Base-by-base conservation (phyloP, 92 coral and sea anemone species). In the Epizoanthus rinbou region DNA sequence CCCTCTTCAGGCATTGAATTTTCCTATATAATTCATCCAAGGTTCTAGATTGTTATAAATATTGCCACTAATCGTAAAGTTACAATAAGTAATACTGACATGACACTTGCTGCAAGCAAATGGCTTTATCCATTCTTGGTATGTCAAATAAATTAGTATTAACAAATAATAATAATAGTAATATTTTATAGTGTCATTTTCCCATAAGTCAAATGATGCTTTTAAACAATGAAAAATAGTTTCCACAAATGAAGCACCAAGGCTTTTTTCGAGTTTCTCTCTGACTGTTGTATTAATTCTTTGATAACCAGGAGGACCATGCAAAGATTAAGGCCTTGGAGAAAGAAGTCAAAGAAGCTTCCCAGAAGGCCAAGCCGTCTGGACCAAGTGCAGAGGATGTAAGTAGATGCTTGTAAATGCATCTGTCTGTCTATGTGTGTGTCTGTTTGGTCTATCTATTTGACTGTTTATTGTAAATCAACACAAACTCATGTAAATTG, bases 341-440 rank as follows among this genome's bases (percentile, higher is more conserved):
- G 62, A 97, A 97, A 73, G 99, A 97, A 37, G 84, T 94, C 45
- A 94, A 89, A 76, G 99, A 97, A 37, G 99, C 99, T 13, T 88
- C 90, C 16, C 67, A 90, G 72, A 92, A 82, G 71, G 87, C 97
- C 18, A 97, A 94, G 47, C 90, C 98, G 5, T 90, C 99, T 11
- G 99, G 99, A 8, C 97, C 97, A 17, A 91, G 97, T 57, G 98
- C 97, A 47, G 99, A 97, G 69, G 99, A 97, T 19, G 99, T 97
- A 75, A 75, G 91, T 28, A 43, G 2, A 41, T 50, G 14, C 8
- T 50, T 50, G 54, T 9, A 50, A 50, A 50, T 50, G 16, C 54
- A n/a, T 73, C 28, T 21, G n/a, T 22, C 21, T 1, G 45, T 14
- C 58, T 72, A 59, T 45, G 9, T 21, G 9, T 50, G 15, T 5